Evolutionary conservation across 2,888 invertebrate species (phyloP).

Genomic region (Drosophila birchii): DNA sequence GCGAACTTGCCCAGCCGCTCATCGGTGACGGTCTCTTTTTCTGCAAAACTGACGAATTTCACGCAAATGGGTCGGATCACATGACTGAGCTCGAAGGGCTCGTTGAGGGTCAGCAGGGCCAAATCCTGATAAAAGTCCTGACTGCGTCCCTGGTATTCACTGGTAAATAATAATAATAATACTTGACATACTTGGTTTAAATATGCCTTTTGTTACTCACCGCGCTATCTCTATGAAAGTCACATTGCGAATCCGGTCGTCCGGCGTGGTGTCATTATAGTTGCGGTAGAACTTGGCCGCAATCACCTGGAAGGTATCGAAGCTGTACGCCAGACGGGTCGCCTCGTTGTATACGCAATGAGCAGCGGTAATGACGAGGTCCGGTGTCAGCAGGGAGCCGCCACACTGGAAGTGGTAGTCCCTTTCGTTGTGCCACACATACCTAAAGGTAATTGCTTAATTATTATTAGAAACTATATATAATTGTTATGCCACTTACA

Average conservation of each 20-base stretch:
- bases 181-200: background rate
- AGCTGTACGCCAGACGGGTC: slow-evolving; percentile 18
- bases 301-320: slow-evolving; percentile 52
- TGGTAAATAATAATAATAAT: background rate
- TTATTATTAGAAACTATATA: background rate
- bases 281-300: slow-evolving; percentile 62
- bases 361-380: slow-evolving; percentile 67
- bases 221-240: slow-evolving; percentile 45
- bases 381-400: slow-evolving; percentile 65
- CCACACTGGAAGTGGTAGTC: slow-evolving; percentile 61
- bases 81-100: slow-evolving; percentile 56
- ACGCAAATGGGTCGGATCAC: slow-evolving; percentile 67
- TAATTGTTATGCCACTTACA: slow-evolving; percentile 24
- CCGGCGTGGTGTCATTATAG: slow-evolving; percentile 35
- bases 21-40: slow-evolving; percentile 59
- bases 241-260: slow-evolving; percentile 43
- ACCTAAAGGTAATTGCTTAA: background rate
- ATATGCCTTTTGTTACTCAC: slow-evolving; percentile 30
- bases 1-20: slow-evolving; percentile 57
- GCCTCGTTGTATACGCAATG: slow-evolving; percentile 66
- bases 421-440: slow-evolving; percentile 50
- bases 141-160: slow-evolving; percentile 51
- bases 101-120: slow-evolving; percentile 51
- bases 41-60: slow-evolving; percentile 44
- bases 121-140: slow-evolving; percentile 55